Conservation (phyloP, 2,113 vertebrate species). For the Sapayoa aenigma region DNA sequence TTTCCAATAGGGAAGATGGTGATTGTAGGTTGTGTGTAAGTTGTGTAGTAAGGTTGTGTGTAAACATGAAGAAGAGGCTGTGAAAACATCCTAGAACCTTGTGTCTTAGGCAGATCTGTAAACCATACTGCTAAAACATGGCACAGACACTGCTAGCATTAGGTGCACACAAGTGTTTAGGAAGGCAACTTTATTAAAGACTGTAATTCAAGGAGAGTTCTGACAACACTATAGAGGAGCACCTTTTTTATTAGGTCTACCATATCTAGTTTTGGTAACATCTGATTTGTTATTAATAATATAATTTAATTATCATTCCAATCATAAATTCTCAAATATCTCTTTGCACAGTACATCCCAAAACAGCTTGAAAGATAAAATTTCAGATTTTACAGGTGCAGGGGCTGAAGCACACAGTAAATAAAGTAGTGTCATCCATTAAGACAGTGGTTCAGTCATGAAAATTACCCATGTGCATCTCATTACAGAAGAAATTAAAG, state of each 20-base stretch:
- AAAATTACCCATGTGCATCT: background rate
- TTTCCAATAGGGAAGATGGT: background rate
- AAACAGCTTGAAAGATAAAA: background rate
- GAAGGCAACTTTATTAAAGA: background rate
- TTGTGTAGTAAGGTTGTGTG: background rate
- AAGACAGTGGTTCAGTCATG: background rate
- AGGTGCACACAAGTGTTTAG: background rate
- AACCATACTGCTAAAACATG: background rate
- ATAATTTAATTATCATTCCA: background rate
- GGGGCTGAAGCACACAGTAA: background rate
- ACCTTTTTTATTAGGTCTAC: background rate
- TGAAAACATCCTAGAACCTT: background rate
- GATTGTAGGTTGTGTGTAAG: background rate
- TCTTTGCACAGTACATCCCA: background rate
- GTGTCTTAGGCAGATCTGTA: background rate
- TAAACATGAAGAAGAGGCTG: background rate
- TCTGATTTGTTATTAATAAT: background rate
- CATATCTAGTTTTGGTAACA: background rate
- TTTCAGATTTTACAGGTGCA: background rate
- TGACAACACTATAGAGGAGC: background rate
- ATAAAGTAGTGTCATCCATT: background rate
- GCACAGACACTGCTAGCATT: background rate
- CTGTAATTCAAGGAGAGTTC: background rate
- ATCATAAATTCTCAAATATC: background rate
- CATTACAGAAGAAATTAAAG: background rate